Evolutionary conservation across 1,140 invertebrate genomes (phyloP), one percentile per base, ranked within the genome.

Genomic region (Lucilia cuprina): DNA sequence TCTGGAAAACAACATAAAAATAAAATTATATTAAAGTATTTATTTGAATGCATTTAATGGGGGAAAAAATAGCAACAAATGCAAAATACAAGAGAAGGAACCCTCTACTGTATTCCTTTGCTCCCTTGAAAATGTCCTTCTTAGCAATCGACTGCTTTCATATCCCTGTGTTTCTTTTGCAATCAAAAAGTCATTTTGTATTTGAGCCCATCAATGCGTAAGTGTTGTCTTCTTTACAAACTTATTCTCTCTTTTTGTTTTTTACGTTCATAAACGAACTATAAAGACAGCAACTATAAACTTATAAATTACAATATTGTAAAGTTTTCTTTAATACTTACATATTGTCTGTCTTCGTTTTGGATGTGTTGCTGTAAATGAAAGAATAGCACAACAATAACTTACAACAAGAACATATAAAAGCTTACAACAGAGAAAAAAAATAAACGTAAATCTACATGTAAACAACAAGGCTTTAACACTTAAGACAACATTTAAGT

Each of bases 381-480:
- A 49, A 34, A 75, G 21, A 75, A 34, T 14, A 75, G 25, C 25
- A 30, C 1, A 30, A 30, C 1, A 30, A 30, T 30, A 30, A 30
- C 25, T 41, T 41, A 10, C 41, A 2, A 41, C 41, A 41, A 41
- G 41, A 2, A 41, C 25, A 30, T 30, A 30, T 41, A 41, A 41
- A 41, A 8, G 41, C 41, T 41, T 7, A n/a, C 74, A 77, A 75
- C 74, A 9, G 9, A 41, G 41, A 49, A 80, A 5, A 80, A 19
- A 49, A 47, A 80, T 21, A 80, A 49, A 80, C 41, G 47, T 50
- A 80, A 80, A 80, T 80, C 77, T 19, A 49, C 41, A 80, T 80
- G 77, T 80, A 80, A 80, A 80, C 77, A 80, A 70, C 25, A 80
- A 80, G 77, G 25, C 77, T 80, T 80, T 80, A 80, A 80, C 77